A percentile compares a stretch with the other conserved stretches of the same genome.
These are phyloP conservation scores for Oscheius sp. DNA, from an alignment of 2,888 invertebrate species.

Conservation along the genomic window DNA sequence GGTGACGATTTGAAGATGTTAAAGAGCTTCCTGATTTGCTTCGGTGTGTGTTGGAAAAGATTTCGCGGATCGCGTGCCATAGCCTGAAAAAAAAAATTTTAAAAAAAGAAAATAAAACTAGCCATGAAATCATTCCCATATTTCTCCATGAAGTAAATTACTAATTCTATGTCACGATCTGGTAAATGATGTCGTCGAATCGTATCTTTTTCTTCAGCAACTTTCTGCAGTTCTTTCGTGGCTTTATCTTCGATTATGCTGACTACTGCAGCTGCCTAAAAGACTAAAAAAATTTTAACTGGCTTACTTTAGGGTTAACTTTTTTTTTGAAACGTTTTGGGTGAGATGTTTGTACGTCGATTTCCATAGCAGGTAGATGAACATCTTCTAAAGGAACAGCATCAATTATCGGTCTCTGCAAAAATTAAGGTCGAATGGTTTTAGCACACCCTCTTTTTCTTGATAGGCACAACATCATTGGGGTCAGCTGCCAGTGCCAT, in stretches of 20 bases:
- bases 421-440: slow-evolving; percentile 6
- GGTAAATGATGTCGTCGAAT: slow-evolving; percentile 44
- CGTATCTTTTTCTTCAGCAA: not conserved
- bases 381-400: slow-evolving; percentile 45
- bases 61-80: slow-evolving; percentile 65
- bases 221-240: slow-evolving; percentile 24
- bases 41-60: slow-evolving; percentile 64
- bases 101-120: not conserved
- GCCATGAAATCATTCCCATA: slow-evolving; percentile 63
- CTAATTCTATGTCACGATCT: slow-evolving; percentile 60
- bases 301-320: slow-evolving; percentile 9
- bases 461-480: slow-evolving; percentile 52
- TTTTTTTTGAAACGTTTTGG: slow-evolving; percentile 21
- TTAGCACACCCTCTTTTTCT: slow-evolving; percentile 38
- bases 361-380: not conserved
- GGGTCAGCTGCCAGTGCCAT: slow-evolving; percentile 56
- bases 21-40: slow-evolving; percentile 63
- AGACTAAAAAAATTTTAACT: slow-evolving; percentile 28
- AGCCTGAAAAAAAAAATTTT: slow-evolving; percentile 48
- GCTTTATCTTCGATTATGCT: slow-evolving; percentile 23
- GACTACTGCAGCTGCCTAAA: not conserved
- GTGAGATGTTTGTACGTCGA: not conserved
- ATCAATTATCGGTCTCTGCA: slow-evolving; percentile 46
- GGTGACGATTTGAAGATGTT: slow-evolving; percentile 51
- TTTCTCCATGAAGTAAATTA: slow-evolving; percentile 58